Base-by-base conservation (phyloP, 2,113 vertebrate species). In the Balaeniceps rex region DNA sequence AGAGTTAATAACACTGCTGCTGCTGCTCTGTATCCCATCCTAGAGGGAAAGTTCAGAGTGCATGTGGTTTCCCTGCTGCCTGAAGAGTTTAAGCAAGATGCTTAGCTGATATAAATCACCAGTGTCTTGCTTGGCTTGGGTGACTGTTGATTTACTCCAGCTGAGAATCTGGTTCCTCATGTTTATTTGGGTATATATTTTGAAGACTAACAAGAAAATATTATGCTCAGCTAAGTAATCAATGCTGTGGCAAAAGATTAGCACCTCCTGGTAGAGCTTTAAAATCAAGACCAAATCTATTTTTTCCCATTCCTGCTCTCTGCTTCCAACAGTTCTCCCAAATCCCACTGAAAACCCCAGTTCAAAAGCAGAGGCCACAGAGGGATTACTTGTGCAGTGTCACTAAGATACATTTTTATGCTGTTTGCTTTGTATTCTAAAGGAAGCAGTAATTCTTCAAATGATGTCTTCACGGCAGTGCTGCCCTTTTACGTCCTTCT, bases 381-480 rank as follows among this genome's bases (percentile, higher is more conserved):
- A 93, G 46, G 55, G n/a, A 93, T 96, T 87, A 87, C 34, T 87
- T 81, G 64, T 44, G 55, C 14, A 69, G 60, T 74, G 80, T 64
- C 78, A 82, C 70, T 51, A 46, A 68, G 70, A 94, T 63, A 57
- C n/a, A 11, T 80, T 84, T 97, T 96, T 52, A 42, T 74, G 49
- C 38, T 94, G 71, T 83, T 96, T 94, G 60, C 77, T 88, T 83
- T 83, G 57, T 85, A 10, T 60, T 90, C 78, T 80, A 66, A 95
- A 96, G 91, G 83, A 97, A 94, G 52, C 18, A 12, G 64, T 93
- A 68, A 93, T 93, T 96, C 82, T 97, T 97, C 89, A 97, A 90
- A 87, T 72, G 70, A 92, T 91, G 95, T 49, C 78, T 95, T 95
- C 47, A 89, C 33, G 46, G 52, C 46, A 83, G 40, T n/a, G 61